Evolutionary conservation across 2,888 invertebrate genomes (phyloP), one percentile per base, ranked within the genome.

Genomic region (Alloplasta piceator): DNA sequence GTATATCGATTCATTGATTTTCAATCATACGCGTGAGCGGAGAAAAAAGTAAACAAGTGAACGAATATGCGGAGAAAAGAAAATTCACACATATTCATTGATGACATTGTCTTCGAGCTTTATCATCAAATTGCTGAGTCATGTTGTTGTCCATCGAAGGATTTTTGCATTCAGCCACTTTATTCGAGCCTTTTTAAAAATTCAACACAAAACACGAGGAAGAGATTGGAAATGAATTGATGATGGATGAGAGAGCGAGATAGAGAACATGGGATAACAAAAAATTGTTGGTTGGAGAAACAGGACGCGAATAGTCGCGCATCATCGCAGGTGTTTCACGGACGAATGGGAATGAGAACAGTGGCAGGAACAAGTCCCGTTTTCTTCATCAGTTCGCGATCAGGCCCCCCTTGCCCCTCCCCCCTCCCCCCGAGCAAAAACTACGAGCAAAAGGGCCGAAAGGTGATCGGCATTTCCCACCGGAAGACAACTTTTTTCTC

Each of bases 311-410:
- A 70, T 70, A 60, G 70, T 70, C 46, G 58, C 70, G 70, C 70
- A 70, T 70, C 70, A 70, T 70, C 70, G 70, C 70, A 70, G 70
- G 71, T 71, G 71, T 61, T 71, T 71, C 60, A 61, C 60, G 60
- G 60, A 60, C 71, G 50, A 71, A 60, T 60, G 50, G 71, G 71
- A 61, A 71, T 60, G 50, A 38, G 71, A 50, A 46, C 71, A 60
- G 38, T 38, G 50, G 48, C 60, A 48, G 70, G 70, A 71, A 60
- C 60, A 60, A 71, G 60, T 71, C 71, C 71, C 71, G 71, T 71
- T 71, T 71, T 66, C 48, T 50, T 50, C 50, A 14, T 12, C 36
- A 36, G 10, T 48, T 48, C 48, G 48, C 48, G 48, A 10, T 12
- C 12, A 48, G 10, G 48, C 10, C n/a, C 12, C 48, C n/a, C 48